Percentiles rank a stretch among this genome's conserved stretches.
These are phyloP conservation scores for Peromyscus maniculatus DNA, from an alignment of 2,113 vertebrate genomes.

Conservation along the genomic window DNA sequence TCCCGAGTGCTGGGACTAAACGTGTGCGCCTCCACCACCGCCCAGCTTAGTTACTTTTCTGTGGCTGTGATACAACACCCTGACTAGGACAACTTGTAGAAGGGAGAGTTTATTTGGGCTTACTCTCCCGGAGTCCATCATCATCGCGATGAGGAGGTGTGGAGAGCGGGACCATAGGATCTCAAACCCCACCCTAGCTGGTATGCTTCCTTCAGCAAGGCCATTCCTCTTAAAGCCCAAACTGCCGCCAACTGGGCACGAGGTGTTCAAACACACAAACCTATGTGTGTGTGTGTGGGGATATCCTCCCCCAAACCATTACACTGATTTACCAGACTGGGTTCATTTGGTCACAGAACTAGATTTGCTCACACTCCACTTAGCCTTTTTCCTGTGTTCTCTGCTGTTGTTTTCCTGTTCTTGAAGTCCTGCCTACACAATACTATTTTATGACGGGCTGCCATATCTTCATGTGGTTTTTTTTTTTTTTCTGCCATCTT, in stretches of 20 bases:
- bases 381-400: neutral
- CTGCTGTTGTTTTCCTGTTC: neutral
- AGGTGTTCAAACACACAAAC: neutral
- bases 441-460: neutral
- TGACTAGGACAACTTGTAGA: neutral
- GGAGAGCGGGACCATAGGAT: neutral
- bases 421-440: constrained; percentile 37
- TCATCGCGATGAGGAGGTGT: fast-evolving
- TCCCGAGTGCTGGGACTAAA: too few species aligned
- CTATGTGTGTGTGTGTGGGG: neutral
- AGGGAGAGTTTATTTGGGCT: neutral
- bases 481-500: neutral
- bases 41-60: too few species aligned
- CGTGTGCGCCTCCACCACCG: too few species aligned
- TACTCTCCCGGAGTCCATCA: neutral
- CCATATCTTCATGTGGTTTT: neutral
- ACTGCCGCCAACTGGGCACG: neutral
- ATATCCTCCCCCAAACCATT: neutral
- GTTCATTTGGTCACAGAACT: constrained; percentile 1
- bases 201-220: neutral
- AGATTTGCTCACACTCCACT: neutral
- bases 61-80: too few species aligned
- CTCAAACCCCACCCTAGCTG: too few species aligned
- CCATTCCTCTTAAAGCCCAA: neutral
- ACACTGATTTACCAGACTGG: neutral